phyloP scores from a whole-genome alignment of 2,888 invertebrate genomes.

The Dryococelus australis region DNA sequence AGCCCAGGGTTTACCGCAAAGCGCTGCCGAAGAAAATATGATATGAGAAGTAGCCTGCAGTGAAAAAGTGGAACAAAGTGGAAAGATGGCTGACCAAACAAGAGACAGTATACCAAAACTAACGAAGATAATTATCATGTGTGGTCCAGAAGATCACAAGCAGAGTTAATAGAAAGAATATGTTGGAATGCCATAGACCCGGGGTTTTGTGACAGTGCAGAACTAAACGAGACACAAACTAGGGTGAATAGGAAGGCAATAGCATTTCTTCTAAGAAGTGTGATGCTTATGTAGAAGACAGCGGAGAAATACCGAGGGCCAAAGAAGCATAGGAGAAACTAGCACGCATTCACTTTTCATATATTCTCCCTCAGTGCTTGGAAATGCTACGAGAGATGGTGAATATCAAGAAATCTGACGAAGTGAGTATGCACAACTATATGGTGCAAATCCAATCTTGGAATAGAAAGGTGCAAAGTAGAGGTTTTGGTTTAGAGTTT shows the following conservation, averaged over 20 bases:
- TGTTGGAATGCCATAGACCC: not conserved
- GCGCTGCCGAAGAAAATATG: too few relatives aligned
- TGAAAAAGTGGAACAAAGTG: too few relatives aligned
- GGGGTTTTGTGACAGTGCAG: too few relatives aligned
- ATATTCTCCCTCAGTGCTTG: too few relatives aligned
- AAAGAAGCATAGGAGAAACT: constrained; percentile 29
- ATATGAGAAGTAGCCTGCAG: too few relatives aligned
- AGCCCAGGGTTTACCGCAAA: too few relatives aligned
- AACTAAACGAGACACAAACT: constrained; percentile 7
- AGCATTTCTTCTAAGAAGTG: not conserved
- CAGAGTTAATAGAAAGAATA: not conserved
- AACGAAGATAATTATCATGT: not conserved
- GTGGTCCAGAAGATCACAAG: not conserved
- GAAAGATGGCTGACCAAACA: too few relatives aligned
- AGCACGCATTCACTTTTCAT: not conserved
- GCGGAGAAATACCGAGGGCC: not conserved
- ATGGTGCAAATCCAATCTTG: not conserved
- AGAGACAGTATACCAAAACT: not conserved
- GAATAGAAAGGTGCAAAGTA: not conserved
- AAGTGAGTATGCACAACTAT: not conserved
- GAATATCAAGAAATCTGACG: too few relatives aligned
- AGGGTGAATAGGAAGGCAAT: not conserved
- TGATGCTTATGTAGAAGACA: constrained; percentile 26
- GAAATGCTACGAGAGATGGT: too few relatives aligned
- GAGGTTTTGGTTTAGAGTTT: constrained; percentile 20